Percentiles rank a stretch among this genome's conserved stretches.
Evolutionary conservation across 2,797 vertebrate species (phyloP).

Genomic region (Darevskia nairensis): DNA sequence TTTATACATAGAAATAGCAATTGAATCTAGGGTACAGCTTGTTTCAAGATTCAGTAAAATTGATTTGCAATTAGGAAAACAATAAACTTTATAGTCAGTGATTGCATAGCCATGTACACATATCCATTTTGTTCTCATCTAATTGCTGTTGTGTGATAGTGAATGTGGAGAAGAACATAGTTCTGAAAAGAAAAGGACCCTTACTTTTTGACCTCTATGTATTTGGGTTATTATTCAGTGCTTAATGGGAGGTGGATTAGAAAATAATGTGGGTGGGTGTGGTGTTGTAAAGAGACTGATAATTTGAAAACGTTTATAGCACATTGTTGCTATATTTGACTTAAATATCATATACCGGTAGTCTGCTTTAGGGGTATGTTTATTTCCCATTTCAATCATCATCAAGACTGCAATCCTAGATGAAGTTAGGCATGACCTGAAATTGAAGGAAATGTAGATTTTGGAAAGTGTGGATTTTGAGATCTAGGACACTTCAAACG

Average conservation of each 20-base stretch:
- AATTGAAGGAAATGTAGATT: not conserved
- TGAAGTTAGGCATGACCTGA: not conserved
- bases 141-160: not conserved
- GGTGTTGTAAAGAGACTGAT: not conserved
- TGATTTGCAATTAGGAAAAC: slow-evolving; percentile 19
- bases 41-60: not conserved
- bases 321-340: not conserved
- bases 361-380: not conserved
- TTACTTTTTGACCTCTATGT: slow-evolving; percentile 21
- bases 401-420: not conserved
- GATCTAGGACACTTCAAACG: not conserved
- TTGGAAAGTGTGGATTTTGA: not conserved
- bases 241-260: not conserved
- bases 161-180: not conserved
- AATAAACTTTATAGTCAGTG: rapidly evolving
- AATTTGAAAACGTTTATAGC: not conserved
- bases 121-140: not conserved
- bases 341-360: not conserved
- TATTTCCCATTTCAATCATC: not conserved
- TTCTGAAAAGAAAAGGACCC: not conserved
- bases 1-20: slow-evolving; percentile 7
- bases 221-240: not conserved
- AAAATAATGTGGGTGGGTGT: not conserved
- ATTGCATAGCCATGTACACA: not conserved
- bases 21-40: slow-evolving; percentile 39